These are phyloP conservation scores for Patella depressa DNA, from an alignment of 2,888 invertebrate species.

Conservation along the genomic window DNA sequence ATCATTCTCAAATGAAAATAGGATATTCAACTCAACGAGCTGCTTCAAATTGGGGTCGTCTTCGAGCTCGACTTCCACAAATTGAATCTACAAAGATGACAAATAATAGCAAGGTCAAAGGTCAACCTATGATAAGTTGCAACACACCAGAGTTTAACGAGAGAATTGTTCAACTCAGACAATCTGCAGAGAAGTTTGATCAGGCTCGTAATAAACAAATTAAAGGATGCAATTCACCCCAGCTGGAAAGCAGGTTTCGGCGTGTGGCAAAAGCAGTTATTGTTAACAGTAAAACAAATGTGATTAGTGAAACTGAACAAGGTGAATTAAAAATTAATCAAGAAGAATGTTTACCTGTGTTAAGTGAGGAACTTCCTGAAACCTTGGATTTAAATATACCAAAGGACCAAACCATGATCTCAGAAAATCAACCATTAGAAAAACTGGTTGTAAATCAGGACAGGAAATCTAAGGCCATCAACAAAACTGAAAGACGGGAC, in stretches of 20 bases:
- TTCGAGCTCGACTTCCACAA: neutral
- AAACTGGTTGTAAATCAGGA: no score
- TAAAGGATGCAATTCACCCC: neutral
- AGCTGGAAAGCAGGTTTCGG: neutral
- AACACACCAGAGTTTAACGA: neutral
- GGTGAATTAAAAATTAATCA: no score
- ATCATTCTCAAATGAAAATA: neutral
- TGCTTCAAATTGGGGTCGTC: neutral
- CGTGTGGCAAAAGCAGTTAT: neutral
- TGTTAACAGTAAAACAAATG: neutral
- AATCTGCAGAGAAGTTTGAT: constrained; percentile 7
- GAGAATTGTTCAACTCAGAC: neutral
- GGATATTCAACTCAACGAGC: neutral
- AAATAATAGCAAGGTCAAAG: neutral
- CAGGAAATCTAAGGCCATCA: no score
- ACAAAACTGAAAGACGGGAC: no score
- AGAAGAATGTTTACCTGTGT: no score
- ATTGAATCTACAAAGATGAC: constrained; percentile 5
- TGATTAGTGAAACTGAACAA: no score
- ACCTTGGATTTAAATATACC: no score
- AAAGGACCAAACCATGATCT: no score
- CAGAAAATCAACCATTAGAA: no score
- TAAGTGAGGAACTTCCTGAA: no score
- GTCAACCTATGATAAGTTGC: neutral
- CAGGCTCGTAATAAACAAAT: neutral